Evolutionary conservation across 2,113 vertebrate species (phyloP).

Genomic region (Saccopteryx bilineata): DNA sequence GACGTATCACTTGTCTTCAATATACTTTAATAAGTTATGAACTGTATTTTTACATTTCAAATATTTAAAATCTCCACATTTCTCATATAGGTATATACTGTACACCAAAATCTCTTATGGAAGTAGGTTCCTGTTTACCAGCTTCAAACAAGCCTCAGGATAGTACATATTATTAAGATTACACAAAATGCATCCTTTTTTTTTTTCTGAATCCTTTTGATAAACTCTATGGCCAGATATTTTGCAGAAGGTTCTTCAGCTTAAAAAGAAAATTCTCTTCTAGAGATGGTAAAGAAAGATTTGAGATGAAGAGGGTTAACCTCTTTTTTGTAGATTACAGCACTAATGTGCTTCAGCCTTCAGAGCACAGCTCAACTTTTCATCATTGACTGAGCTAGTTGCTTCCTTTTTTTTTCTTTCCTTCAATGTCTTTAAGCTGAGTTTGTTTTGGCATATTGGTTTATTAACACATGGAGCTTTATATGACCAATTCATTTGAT

Average conservation of each 20-base stretch:
- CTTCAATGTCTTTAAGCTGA: neutral
- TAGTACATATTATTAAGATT: conserved; percentile 75
- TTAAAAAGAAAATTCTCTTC: conserved; percentile 84
- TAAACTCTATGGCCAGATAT: conserved; percentile 70
- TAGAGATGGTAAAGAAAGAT: conserved; percentile 81
- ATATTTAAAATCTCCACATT: conserved; percentile 57
- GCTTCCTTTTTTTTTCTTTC: conserved; percentile 27
- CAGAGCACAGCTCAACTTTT: conserved; percentile 55
- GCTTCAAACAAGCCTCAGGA: conserved; percentile 68
- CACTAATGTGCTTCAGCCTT: conserved; percentile 53
- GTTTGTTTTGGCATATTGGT: neutral
- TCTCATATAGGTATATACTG: neutral
- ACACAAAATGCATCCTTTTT: conserved; percentile 64
- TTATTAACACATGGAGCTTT: neutral
- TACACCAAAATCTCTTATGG: conserved; percentile 44
- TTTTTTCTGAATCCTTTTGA: conserved; percentile 71
- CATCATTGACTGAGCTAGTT: conserved; percentile 37
- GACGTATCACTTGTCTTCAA: conserved; percentile 3
- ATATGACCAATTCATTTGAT: conserved; percentile 15
- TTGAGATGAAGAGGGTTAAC: conserved; percentile 81
- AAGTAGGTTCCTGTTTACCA: conserved; percentile 72
- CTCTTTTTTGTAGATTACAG: conserved; percentile 81
- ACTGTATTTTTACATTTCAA: conserved; percentile 56
- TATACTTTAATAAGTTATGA: conserved; percentile 52
- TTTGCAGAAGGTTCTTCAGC: conserved; percentile 80